phyloP scores from a whole-genome alignment of 2,797 vertebrate species.

The Loris lydekkerianus region DNA sequence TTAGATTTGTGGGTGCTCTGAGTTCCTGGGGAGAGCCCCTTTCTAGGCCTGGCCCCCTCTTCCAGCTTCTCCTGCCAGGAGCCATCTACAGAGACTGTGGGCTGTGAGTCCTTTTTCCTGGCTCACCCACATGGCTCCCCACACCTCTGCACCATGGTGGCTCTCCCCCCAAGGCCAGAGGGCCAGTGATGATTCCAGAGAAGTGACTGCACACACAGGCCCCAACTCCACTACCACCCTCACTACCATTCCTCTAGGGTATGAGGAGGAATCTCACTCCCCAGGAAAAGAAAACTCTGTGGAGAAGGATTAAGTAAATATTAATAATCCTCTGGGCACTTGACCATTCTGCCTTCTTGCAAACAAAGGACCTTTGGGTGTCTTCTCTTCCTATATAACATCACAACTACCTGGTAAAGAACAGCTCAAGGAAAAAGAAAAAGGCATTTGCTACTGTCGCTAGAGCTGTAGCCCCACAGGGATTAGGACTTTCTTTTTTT shows the following conservation, averaged over 20 bases:
- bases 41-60: not conserved
- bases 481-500: not conserved
- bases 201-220: not conserved
- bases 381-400: not conserved
- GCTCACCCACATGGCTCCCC: not conserved
- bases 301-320: not conserved
- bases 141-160: not conserved
- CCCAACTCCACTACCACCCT: not conserved
- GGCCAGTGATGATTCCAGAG: not conserved
- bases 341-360: not conserved
- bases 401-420: not conserved
- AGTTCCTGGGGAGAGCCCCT: not conserved
- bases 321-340: accelerated
- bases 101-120: not conserved
- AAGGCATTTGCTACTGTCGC: not conserved
- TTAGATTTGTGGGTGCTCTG: accelerated
- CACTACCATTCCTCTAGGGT: too few species aligned
- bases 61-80: not conserved
- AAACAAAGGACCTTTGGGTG: not conserved
- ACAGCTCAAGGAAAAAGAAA: not conserved
- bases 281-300: not conserved
- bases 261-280: not conserved
- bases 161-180: not conserved
- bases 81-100: not conserved
- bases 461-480: not conserved